Evolutionary conservation across 2,888 invertebrate species (phyloP), one percentile per base, ranked within the genome.

Genomic region (Scaptodrosophila latifasciaeformis): DNA sequence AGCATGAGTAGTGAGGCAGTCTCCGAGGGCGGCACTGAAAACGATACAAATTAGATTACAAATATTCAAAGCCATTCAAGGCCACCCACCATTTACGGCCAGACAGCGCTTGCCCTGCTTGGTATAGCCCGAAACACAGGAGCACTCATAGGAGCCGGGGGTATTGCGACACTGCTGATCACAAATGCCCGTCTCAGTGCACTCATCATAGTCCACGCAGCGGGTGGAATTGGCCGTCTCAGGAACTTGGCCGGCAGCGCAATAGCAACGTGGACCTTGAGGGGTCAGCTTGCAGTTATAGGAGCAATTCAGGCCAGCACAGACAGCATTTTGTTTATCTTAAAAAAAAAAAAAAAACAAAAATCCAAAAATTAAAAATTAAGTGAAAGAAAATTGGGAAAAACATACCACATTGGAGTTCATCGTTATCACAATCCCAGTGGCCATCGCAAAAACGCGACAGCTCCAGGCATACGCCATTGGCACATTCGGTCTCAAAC

Each of bases 201-300:
- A 96, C 87, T 95, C 94, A 87, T 95, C 89, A 62, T 91, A 90
- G 86, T 95, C 95, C 47, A 90, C 87, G 81, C 94, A 94, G 46
- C 86, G 87, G 17, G 89, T 90, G n/a, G 77, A 75, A 54, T 82
- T 83, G 6, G 27, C 30, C 13, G 68, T 57, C 55, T 89, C 88
- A 1, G 91, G 81, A 66, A 84, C 84, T 84, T 90, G 89, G 0
- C 94, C 94, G 31, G 86, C 84, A 15, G 89, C 89, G 87, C 95
- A 95, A 88, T 90, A 94, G 87, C 95, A 95, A 49, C 89, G 88
- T 29, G 91, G 89, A 2, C 94, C 94, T 62, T 88, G 87, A 50
- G 89, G 89, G 62, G 93, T 93, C 39, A 91, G 89, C 74, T 89
- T 90, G 84, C 94, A 95, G 47, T 90, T 91, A 83, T 89, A 88